These are phyloP conservation scores for Bedellia somnulentella DNA, from an alignment of 2,888 invertebrate species.

Conservation along the genomic window DNA sequence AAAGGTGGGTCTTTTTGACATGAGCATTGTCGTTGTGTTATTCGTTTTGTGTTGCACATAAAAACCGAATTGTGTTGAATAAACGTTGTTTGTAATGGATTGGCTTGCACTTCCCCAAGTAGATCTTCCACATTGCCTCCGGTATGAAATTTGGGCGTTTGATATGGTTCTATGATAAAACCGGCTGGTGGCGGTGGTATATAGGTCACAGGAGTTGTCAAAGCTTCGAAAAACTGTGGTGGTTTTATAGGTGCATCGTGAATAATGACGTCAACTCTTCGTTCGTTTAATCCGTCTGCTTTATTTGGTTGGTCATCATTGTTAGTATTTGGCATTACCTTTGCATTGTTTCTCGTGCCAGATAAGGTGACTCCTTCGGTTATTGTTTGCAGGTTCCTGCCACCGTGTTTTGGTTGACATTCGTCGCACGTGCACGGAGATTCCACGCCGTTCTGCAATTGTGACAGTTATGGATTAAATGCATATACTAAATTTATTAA, in stretches of 20 bases:
- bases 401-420: conserved; percentile 20
- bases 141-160: conserved; percentile 45
- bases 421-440: conserved; percentile 50
- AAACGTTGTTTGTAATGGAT: conserved; percentile 41
- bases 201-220: conserved; percentile 39
- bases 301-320: conserved; percentile 17
- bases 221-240: conserved; percentile 44
- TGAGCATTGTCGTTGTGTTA: conserved; percentile 42
- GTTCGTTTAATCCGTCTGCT: conserved; percentile 30
- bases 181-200: conserved; percentile 38
- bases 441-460: conserved; percentile 46
- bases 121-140: conserved; percentile 71
- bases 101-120: conserved; percentile 66
- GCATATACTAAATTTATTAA: too few species aligned
- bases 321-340: conserved; percentile 6
- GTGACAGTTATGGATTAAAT: too few species aligned
- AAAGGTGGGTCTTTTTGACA: conserved; percentile 22
- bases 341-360: conserved; percentile 20
- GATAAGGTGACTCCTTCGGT: background rate
- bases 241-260: conserved; percentile 43
- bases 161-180: conserved; percentile 40
- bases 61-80: conserved; percentile 53
- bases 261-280: conserved; percentile 44
- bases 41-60: conserved; percentile 48
- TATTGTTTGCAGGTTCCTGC: conserved; percentile 1